These are phyloP conservation scores for Catotricha subobsoleta DNA, from an alignment of 2,888 invertebrate species.

Conservation along the genomic window DNA sequence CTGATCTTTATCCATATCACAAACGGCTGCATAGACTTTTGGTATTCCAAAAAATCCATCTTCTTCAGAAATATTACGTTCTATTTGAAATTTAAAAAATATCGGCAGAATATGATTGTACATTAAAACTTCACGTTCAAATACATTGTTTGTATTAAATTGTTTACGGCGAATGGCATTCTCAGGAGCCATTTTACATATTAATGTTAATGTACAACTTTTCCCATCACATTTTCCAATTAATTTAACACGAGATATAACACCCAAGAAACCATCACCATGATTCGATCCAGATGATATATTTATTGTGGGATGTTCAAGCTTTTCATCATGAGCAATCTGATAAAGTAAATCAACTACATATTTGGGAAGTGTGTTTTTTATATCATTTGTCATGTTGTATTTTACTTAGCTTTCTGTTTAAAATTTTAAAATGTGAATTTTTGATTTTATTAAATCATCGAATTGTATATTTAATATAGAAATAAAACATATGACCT, in stretches of 20 bases:
- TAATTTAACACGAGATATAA: slow-evolving; percentile 5
- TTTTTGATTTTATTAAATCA: too few relatives aligned
- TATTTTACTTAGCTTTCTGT: too few relatives aligned
- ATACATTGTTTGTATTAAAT: slow-evolving; percentile 2
- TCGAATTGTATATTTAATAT: too few relatives aligned
- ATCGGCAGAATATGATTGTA: slow-evolving; percentile 5
- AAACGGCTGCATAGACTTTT: slow-evolving; percentile 3
- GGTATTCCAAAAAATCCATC: background rate
- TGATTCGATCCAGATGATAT: slow-evolving; percentile 6
- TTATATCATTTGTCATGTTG: too few relatives aligned
- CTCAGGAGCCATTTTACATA: slow-evolving; percentile 5
- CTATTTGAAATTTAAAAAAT: slow-evolving; percentile 5
- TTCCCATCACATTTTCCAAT: background rate
- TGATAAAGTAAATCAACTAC: too few relatives aligned
- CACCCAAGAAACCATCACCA: slow-evolving; percentile 9
- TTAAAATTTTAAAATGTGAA: too few relatives aligned
- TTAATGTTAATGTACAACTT: background rate
- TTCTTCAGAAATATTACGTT: background rate
- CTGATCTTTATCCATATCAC: background rate
- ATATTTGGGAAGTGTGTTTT: too few relatives aligned
- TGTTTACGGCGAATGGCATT: slow-evolving; percentile 6
- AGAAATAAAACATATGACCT: too few relatives aligned
- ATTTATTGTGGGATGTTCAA: too few relatives aligned
- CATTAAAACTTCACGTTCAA: slow-evolving; percentile 3
- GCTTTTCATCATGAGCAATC: too few relatives aligned